Percentiles rank a stretch among this genome's conserved stretches.
These are phyloP conservation scores for Teinopalpus imperialis DNA, from an alignment of 2,888 invertebrate species.

Conservation along the genomic window DNA sequence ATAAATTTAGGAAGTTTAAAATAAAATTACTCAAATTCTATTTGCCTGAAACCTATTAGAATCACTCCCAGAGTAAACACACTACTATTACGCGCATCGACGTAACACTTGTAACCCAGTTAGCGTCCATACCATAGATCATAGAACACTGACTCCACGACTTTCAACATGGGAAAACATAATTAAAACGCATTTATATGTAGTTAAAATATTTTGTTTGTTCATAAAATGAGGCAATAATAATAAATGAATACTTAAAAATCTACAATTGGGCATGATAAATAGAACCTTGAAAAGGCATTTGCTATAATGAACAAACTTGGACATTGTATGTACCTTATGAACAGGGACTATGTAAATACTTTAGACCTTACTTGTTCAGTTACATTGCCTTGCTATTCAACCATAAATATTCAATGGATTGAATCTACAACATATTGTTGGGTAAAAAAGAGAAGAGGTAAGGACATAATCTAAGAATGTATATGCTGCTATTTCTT, in stretches of 20 bases:
- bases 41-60: slow-evolving; percentile 10
- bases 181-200: too few species aligned
- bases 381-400: slow-evolving; percentile 11
- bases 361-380: slow-evolving; percentile 9
- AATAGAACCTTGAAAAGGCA: slow-evolving; percentile 19
- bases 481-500: too few species aligned
- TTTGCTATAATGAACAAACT: slow-evolving; percentile 3
- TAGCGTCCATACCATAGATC: slow-evolving; percentile 16
- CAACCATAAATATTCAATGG: slow-evolving; percentile 9
- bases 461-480: not conserved
- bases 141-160: slow-evolving; percentile 14
- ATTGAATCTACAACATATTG: slow-evolving; percentile 4
- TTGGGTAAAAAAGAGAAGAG: not conserved
- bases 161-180: slow-evolving; percentile 4
- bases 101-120: slow-evolving; percentile 27
- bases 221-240: too few species aligned
- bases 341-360: slow-evolving; percentile 12
- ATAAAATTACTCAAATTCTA: not conserved
- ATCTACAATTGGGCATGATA: too few species aligned
- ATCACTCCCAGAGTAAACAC: slow-evolving; percentile 5
- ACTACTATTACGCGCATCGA: slow-evolving; percentile 24
- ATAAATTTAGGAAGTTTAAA: slow-evolving; percentile 31
- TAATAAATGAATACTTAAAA: too few species aligned
- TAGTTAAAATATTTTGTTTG: not conserved
- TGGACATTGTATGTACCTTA: too few species aligned